Evolutionary conservation across 2,888 invertebrate species (phyloP), one percentile per base, ranked within the genome.

Genomic region (Amphipoea lucens): DNA sequence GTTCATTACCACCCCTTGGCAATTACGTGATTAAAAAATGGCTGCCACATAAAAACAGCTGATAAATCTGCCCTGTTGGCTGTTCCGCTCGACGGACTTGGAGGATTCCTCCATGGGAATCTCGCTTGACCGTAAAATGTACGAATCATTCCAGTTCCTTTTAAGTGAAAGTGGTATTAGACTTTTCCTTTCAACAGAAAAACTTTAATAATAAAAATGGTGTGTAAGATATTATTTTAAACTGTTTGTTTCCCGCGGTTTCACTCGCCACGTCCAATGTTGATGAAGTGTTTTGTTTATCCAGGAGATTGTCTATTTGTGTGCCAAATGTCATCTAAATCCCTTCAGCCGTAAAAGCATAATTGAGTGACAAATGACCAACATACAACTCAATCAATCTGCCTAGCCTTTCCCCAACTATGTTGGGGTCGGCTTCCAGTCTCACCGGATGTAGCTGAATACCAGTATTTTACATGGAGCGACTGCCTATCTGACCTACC

Each of bases 161-260:
- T 63, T 7, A 78, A 92, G 93, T 84, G 94, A 95, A 94, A 95
- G 95, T 93, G 90, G 62, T 67, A 83, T 88, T 84, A 79, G 60
- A 93, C 93, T 95, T 89, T 95, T 91, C 85, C 93, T 95, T 94
- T 95, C 93, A n/a, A 73, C 1, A 20, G 63, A 57, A 69, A 60
- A 20, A 29, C n/a, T 11, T 36, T 86, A 76, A 84, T 86, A 76
- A 84, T 69, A 48, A 77, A 76, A 77, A 82, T 71, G 67, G 48
- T 74, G 71, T 40, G 66, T 83, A 62, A 69, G 65, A 74, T 71
- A 45, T 76, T 51, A 42, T 73, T 70, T 67, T 45, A 17, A 40
- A 17, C 6, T 60, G 17, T 23, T 45, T 48, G 20, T 17, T 45
- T 11, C 7, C 14, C 29, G 51, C 14, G 40, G 23, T 66, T 57